Evolutionary conservation across 2,797 vertebrate genomes (phyloP), one percentile per base, ranked within the genome.

Genomic region (Acridotheres tristis): DNA sequence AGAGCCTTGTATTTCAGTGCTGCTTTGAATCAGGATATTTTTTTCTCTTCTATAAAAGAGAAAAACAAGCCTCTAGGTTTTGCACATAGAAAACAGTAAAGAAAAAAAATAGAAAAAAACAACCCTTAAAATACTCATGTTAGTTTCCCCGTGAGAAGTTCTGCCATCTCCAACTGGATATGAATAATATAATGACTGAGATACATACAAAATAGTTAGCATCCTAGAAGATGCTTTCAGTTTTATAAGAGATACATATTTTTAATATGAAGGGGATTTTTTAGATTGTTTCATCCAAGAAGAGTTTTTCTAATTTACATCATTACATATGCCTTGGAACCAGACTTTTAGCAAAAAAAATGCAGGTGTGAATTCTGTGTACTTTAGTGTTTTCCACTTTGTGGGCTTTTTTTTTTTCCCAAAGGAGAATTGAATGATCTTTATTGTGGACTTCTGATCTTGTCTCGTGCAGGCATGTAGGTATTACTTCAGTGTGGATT

Each of bases 1-100:
- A 96, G 83, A 97, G 95, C 91, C 95, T 97, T 96, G 93, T 95
- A 94, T 96, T 97, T 98, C 96, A 96, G 91, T 88, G 90, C 93
- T 96, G 93, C 92, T 97, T 97, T 96, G 95, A 96, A 97, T 97
- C 93, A 92, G 80, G 93, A 91, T 86, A 3, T 77, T 82, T 94
- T 97, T 91, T 96, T 96, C 93, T 97, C 80, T 95, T 61, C 45
- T 77, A 91, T 89, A 92, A 93, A 95, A 93, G 65, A 89, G 61
- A 91, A 95, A 96, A 95, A 84, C 77, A 97, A 95, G 63, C 51
- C 53, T 78, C 90, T 96, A 94, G 23, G 89, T 95, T 97, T 97
- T 96, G 81, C 81, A 92, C 88, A 84, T 63, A 94, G 85, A 94
- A 95, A 95, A 94, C 62, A 29, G 38, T 54, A n/a, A 54, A 74